Evolutionary conservation across 2,797 vertebrate species (phyloP).

Genomic region (Tragopan temminckii): DNA sequence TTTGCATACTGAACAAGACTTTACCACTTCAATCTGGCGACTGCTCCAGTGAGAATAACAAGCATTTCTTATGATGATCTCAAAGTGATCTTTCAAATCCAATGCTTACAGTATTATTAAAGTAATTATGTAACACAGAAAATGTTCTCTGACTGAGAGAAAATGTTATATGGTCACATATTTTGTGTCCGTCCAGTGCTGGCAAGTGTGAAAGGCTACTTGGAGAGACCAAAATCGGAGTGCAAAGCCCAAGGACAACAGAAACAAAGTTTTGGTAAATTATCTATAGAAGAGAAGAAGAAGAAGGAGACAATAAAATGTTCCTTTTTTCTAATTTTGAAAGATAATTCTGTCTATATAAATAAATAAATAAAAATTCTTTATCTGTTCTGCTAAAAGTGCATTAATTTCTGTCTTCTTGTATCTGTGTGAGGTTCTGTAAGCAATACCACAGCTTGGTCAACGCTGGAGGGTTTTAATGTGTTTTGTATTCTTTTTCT

Average conservation of each 20-base stretch:
- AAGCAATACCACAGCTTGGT: neutral
- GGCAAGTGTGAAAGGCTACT: neutral
- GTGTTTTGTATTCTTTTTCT: neutral
- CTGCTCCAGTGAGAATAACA: neutral
- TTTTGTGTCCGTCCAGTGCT: neutral
- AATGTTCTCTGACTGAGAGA: neutral
- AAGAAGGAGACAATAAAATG: neutral
- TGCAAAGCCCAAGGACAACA: neutral
- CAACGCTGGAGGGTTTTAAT: neutral
- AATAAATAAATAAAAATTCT: neutral
- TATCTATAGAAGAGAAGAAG: neutral
- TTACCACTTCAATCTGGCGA: neutral
- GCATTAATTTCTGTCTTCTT: neutral
- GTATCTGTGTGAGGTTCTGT: neutral
- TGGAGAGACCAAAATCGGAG: neutral
- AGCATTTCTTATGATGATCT: neutral
- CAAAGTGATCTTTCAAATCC: neutral
- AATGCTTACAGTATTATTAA: neutral
- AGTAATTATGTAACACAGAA: neutral
- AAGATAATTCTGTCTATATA: neutral
- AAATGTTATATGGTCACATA: neutral
- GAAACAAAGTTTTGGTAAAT: neutral
- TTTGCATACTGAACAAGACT: neutral
- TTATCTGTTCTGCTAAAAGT: neutral
- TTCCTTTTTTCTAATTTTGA: neutral